Base-by-base conservation (phyloP, 2,888 invertebrate species). In the Steromphala cineraria region DNA sequence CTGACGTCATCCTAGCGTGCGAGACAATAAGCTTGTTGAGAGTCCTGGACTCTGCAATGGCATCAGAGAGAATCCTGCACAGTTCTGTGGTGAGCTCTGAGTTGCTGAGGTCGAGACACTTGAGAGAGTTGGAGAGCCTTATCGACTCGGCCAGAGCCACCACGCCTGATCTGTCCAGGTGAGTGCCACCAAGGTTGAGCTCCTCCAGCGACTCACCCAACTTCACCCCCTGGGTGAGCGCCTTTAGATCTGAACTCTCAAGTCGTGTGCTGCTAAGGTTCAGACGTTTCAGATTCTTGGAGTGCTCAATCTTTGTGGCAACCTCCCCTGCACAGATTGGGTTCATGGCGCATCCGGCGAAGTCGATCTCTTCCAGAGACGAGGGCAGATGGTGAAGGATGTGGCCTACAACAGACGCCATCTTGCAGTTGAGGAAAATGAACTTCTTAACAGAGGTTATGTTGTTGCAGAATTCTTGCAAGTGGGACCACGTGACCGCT, bases 121-220 rank as follows among this genome's bases (percentile, higher is more conserved):
- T 81, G 15, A 92, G 81, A 0, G 89, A 87, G 75, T 86, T 88
- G 28, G 87, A 87, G 46, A 89, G 83, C 19, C 82, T 81, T 24
- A 89, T 81, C 67, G 86, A 88, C 80, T 90, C 89, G 7, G 86
- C 81, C 15, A 90, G 82, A 13, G 88, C 89, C 7, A 87, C 84
- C 10, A 89, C 84, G 24, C 89, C 89, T 7, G 83, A 82, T 10
- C 88, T 80, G 75, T 91, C 99, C 85, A 99, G 94, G 86, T 98
- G 98, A 95, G 98, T 98, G 94, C 99, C 99, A 2, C 99, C 98
- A 84, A 99, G 94, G 93, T 98, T 98, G 81, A 99, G 94, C 92
- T 98, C 98, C 1, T 81, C 67, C n/a, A 91, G 85, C 0, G 89
- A 84, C 15, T 83, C 83, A 74, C 88, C 89, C 67, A 88, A 84